Conservation (phyloP, 2,888 invertebrate species). For the Hydraecia micacea region DNA sequence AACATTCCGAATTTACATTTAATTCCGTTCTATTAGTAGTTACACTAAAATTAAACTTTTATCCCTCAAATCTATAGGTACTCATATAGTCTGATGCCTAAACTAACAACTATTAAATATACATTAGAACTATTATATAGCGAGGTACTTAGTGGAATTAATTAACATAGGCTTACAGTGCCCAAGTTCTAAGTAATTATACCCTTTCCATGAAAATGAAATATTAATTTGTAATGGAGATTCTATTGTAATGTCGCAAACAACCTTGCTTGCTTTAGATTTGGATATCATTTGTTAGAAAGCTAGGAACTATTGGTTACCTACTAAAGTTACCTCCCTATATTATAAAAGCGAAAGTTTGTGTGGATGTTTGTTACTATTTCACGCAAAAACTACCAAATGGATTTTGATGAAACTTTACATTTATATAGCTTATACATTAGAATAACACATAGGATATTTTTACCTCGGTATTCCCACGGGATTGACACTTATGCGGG, state of each 20-base stretch:
- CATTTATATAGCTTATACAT: not conserved
- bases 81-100: not conserved
- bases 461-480: not conserved
- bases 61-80: not conserved
- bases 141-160: conserved; percentile 3
- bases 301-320: not conserved
- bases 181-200: conserved; percentile 21
- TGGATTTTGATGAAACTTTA: not conserved
- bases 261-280: not conserved
- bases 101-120: conserved; percentile 29
- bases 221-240: conserved; percentile 3
- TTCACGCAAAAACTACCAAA: too few relatives aligned
- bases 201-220: conserved; percentile 3
- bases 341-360: too few relatives aligned
- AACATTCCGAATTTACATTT: conserved; percentile 1
- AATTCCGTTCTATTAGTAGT: not conserved
- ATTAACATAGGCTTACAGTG: conserved; percentile 7
- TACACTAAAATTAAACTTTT: not conserved
- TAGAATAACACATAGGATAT: not conserved
- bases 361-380: too few relatives aligned
- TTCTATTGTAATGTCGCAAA: conserved; percentile 3
- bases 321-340: not conserved
- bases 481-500: not conserved
- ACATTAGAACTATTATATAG: not conserved
- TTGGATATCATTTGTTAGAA: conserved; percentile 3